Conservation (phyloP, 1,140 invertebrate genomes). For the Saccostrea glomerata region DNA sequence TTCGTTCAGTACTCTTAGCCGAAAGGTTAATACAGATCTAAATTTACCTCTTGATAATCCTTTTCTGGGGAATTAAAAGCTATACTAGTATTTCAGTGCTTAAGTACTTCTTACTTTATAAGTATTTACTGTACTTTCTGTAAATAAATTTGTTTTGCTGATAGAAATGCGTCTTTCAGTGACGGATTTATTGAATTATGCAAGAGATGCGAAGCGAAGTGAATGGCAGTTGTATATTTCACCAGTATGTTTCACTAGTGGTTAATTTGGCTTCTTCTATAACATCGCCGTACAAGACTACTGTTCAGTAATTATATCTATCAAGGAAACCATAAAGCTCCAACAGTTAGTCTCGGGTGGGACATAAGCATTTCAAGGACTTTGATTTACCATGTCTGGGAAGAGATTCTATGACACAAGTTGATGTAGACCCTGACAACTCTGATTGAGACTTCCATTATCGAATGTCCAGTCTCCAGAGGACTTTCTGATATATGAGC, state of each 20-base stretch:
- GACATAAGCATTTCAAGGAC: background rate
- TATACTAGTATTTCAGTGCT: no score
- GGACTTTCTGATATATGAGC: slow-evolving; percentile 24
- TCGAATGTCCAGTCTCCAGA: background rate
- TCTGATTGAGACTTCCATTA: slow-evolving; percentile 16
- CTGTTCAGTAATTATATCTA: background rate
- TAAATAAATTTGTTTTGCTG: no score
- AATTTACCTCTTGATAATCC: background rate
- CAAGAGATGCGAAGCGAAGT: no score
- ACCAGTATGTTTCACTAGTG: no score
- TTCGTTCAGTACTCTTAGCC: background rate
- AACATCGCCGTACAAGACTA: background rate
- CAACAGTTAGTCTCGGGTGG: background rate
- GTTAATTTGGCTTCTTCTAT: background rate
- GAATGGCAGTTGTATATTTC: no score
- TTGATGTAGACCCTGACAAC: background rate
- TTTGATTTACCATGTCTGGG: slow-evolving; percentile 15
- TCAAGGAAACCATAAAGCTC: background rate
- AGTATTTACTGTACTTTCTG: no score
- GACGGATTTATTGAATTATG: no score
- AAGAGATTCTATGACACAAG: background rate
- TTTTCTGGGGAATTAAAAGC: no score
- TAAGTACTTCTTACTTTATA: no score
- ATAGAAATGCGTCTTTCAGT: no score
- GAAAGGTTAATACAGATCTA: background rate